Evolutionary conservation across 2,113 vertebrate genomes (phyloP).

Genomic region (Poeciliopsis occidentalis): DNA sequence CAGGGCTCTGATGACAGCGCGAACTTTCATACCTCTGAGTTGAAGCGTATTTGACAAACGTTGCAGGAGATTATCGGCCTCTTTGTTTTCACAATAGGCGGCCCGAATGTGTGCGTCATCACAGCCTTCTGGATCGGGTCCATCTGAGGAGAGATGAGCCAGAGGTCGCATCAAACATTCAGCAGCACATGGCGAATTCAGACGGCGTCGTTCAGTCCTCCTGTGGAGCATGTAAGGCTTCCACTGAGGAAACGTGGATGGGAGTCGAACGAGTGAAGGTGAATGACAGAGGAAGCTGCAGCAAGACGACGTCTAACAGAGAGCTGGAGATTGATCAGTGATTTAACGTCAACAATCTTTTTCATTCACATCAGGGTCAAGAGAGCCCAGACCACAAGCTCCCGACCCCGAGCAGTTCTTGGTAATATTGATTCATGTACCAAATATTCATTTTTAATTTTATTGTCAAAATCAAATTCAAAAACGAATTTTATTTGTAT

Average conservation of each 20-base stretch:
- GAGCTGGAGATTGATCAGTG: slow-evolving; percentile 37
- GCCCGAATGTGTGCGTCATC: slow-evolving; percentile 87
- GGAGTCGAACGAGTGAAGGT: slow-evolving; percentile 40
- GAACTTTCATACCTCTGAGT: slow-evolving; percentile 83
- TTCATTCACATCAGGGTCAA: slow-evolving; percentile 51
- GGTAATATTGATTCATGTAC: background rate
- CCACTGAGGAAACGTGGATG: slow-evolving; percentile 6
- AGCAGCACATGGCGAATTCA: slow-evolving; percentile 19
- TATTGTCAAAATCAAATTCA: background rate
- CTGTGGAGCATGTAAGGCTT: slow-evolving; percentile 1
- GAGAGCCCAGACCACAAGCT: slow-evolving; percentile 52
- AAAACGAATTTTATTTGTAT: background rate
- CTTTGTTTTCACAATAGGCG: slow-evolving; percentile 85
- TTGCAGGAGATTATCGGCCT: slow-evolving; percentile 89
- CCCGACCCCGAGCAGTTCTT: slow-evolving; percentile 22
- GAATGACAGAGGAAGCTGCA: slow-evolving; percentile 29
- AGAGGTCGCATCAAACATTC: slow-evolving; percentile 57
- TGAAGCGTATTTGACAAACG: slow-evolving; percentile 91
- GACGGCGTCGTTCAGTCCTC: slow-evolving; percentile 8
- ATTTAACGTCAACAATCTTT: slow-evolving; percentile 59
- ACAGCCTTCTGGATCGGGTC: slow-evolving; percentile 89
- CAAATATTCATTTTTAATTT: background rate
- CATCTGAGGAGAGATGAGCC: slow-evolving; percentile 82
- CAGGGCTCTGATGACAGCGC: background rate
- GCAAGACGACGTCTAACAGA: background rate